A percentile compares a stretch with the other conserved stretches of the same genome.
Evolutionary conservation across 2,113 vertebrate species (phyloP).

Genomic region (Colius striatus): DNA sequence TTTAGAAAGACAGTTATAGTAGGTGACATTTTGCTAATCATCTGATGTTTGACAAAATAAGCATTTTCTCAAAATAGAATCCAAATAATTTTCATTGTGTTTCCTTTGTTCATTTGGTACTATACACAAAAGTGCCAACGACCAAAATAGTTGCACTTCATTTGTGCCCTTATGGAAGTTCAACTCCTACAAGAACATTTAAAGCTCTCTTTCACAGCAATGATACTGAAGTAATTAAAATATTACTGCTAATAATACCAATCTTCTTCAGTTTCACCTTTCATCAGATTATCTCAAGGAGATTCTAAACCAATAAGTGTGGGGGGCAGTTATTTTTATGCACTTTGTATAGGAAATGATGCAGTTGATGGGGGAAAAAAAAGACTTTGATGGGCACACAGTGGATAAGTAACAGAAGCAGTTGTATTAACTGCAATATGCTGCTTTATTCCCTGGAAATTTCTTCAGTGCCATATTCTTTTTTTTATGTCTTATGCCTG

Average conservation of each 20-base stretch:
- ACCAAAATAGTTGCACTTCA: background rate
- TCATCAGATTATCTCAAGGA: constrained; percentile 1
- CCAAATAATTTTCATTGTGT: background rate
- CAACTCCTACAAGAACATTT: background rate
- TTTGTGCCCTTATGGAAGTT: background rate
- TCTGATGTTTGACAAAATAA: background rate
- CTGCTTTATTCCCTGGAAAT: background rate
- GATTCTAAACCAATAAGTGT: background rate
- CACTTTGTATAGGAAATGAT: background rate
- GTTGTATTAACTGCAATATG: background rate
- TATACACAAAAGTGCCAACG: background rate
- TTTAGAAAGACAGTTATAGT: background rate
- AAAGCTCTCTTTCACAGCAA: background rate
- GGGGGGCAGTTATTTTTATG: background rate
- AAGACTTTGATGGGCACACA: background rate
- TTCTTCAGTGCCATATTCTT: background rate
- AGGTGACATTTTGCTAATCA: background rate
- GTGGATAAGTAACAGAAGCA: background rate
- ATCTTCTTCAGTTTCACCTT: background rate
- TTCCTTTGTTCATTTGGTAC: background rate
- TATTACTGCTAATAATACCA: background rate
- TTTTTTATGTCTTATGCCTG: background rate
- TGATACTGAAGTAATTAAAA: background rate
- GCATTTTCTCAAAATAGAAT: background rate
- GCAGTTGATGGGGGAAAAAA: background rate